Percentiles rank a stretch among this genome's conserved stretches.
These are phyloP conservation scores for Trissoscelio sp. DNA, from an alignment of 2,888 invertebrate species.

Conservation along the genomic window DNA sequence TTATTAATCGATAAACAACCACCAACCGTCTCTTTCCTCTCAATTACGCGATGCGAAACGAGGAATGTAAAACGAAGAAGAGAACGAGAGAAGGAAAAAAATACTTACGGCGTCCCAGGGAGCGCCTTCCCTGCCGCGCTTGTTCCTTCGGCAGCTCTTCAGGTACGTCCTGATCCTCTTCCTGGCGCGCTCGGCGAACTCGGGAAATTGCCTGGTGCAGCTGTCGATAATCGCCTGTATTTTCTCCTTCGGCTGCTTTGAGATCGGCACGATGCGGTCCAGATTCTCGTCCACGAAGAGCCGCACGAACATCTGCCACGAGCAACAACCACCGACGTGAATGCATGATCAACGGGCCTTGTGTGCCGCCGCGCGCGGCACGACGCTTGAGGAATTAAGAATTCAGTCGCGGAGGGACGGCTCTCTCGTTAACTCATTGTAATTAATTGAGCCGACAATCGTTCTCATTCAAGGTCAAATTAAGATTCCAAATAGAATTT, in stretches of 20 bases:
- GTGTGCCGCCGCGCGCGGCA: slow-evolving; percentile 69
- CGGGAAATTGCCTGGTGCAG: slow-evolving; percentile 98
- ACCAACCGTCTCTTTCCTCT: slow-evolving; percentile 28
- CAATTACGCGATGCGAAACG: slow-evolving; percentile 11
- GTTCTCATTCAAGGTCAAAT: slow-evolving; percentile 66
- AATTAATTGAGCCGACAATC: slow-evolving; percentile 79
- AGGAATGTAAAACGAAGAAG: slow-evolving; percentile 37
- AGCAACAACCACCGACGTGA: slow-evolving; percentile 62
- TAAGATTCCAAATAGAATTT: too few relatives aligned
- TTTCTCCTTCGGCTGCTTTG: slow-evolving; percentile 98
- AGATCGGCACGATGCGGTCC: slow-evolving; percentile 98
- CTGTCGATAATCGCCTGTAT: slow-evolving; percentile 99
- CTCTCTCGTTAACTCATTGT: slow-evolving; percentile 81
- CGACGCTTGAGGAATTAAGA: slow-evolving; percentile 76
- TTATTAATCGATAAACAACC: slow-evolving; percentile 43
- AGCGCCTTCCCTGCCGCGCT: slow-evolving; percentile 93
- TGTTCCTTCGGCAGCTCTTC: slow-evolving; percentile 97
- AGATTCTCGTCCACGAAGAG: slow-evolving; percentile 98
- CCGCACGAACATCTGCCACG: slow-evolving; percentile 96
- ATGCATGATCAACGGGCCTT: slow-evolving; percentile 69
- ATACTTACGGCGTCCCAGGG: slow-evolving; percentile 94
- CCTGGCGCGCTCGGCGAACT: slow-evolving; percentile 96
- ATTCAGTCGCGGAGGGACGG: slow-evolving; percentile 74
- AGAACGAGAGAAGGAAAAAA: slow-evolving; percentile 9
- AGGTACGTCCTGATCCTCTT: slow-evolving; percentile 97